Conservation (phyloP, 2,888 invertebrate species). For the Epinotia ramella region DNA sequence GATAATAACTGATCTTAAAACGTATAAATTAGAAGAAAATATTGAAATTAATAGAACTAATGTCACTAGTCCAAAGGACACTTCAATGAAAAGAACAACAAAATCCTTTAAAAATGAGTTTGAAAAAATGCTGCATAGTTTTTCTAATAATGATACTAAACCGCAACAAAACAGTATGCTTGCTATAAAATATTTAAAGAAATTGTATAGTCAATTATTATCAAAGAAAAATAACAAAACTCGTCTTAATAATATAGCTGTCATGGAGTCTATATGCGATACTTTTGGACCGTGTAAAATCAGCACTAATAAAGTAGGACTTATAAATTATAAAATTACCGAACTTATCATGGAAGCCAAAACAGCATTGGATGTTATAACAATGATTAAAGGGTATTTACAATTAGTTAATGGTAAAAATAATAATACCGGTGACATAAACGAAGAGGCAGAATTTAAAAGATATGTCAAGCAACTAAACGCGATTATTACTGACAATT, state of each 20-base stretch:
- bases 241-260: conserved; percentile 53
- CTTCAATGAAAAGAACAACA: conserved; percentile 2
- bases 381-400: conserved; percentile 67
- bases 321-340: conserved; percentile 61
- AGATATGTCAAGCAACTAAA: conserved; percentile 62
- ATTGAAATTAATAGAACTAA: not conserved
- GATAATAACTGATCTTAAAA: not conserved
- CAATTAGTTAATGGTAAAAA: conserved; percentile 54
- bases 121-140: conserved; percentile 49
- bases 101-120: conserved; percentile 50
- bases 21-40: not conserved
- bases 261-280: conserved; percentile 63
- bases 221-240: conserved; percentile 49
- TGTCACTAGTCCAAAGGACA: not conserved
- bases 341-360: conserved; percentile 63
- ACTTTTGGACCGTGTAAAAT: conserved; percentile 62
- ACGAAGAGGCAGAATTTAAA: conserved; percentile 46
- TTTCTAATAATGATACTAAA: conserved; percentile 50
- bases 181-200: conserved; percentile 63
- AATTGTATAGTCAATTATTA: conserved; percentile 64
- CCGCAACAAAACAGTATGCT: conserved; percentile 52
- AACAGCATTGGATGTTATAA: conserved; percentile 63
- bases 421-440: conserved; percentile 37
- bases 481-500: conserved; percentile 58
- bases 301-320: conserved; percentile 52